Conservation (phyloP, 2,113 vertebrate species). For the Octodon degus region DNA sequence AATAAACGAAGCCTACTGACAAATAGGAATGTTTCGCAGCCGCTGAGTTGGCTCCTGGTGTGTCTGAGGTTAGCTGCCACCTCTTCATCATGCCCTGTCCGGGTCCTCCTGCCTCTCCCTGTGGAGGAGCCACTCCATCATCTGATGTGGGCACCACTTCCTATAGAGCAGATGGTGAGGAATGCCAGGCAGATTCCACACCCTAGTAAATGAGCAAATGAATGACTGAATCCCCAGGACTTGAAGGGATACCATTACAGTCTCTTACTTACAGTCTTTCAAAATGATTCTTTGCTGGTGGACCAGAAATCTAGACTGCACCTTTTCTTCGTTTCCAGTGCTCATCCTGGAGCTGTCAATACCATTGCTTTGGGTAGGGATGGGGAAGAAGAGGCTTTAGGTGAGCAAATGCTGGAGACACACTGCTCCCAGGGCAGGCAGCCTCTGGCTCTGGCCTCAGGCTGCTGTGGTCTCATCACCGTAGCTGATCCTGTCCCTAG, state of each 20-base stretch:
- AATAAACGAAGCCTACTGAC: neutral
- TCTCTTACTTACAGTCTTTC: neutral
- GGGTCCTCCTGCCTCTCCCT: neutral
- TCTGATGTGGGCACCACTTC: rapidly evolving
- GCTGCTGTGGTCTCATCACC: neutral
- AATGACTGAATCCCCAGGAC: neutral
- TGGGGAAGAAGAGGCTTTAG: neutral
- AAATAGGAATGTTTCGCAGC: too few relatives aligned
- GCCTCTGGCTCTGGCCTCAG: neutral
- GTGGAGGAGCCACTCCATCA: rapidly evolving
- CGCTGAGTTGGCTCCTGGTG: rapidly evolving
- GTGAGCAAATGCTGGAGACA: neutral
- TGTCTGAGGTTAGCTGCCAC: neutral
- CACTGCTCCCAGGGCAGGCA: neutral
- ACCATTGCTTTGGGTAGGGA: neutral
- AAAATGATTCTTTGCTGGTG: neutral
- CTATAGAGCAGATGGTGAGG: neutral
- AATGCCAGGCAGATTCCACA: neutral
- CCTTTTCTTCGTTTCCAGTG: neutral
- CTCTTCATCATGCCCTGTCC: rapidly evolving
- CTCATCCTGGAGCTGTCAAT: neutral
- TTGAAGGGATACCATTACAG: neutral
- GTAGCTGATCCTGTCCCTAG: too few relatives aligned
- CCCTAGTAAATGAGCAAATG: neutral
- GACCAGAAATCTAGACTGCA: neutral